Percentiles rank a stretch among this genome's conserved stretches.
Evolutionary conservation across 2,888 invertebrate species (phyloP).

Genomic region (Arctia plantaginis): DNA sequence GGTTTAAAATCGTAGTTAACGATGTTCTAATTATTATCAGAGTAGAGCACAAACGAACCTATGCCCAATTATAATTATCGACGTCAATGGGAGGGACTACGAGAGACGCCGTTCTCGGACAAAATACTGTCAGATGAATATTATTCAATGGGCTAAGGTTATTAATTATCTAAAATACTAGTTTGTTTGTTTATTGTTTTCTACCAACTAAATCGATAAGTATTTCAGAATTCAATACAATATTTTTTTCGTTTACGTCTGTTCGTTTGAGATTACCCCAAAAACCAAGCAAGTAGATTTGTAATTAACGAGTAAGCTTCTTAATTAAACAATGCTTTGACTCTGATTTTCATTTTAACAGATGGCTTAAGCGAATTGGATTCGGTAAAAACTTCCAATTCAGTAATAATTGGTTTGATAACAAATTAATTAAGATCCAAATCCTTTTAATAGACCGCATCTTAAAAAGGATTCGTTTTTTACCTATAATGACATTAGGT

Average conservation of each 20-base stretch:
- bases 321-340: neutral
- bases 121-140: neutral
- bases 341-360: neutral
- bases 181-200: neutral
- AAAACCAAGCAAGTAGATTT: neutral
- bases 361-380: neutral
- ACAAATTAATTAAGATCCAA: slow-evolving; percentile 20
- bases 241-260: neutral
- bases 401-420: neutral
- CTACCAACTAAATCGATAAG: neutral
- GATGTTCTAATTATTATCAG: neutral
- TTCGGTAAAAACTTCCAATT: neutral
- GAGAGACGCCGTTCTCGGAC: neutral
- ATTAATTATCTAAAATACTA: neutral
- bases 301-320: neutral
- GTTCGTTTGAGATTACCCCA: neutral
- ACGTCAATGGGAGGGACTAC: neutral
- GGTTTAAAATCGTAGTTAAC: neutral
- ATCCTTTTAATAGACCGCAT: slow-evolving; percentile 29
- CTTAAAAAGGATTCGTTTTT: slow-evolving; percentile 33
- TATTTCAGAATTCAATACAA: neutral
- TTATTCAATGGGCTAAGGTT: neutral
- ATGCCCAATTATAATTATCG: neutral
- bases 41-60: neutral
- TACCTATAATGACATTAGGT: slow-evolving; percentile 45